Evolutionary conservation across 2,888 invertebrate species (phyloP).

Genomic region (Gisinianus flammeolus): DNA sequence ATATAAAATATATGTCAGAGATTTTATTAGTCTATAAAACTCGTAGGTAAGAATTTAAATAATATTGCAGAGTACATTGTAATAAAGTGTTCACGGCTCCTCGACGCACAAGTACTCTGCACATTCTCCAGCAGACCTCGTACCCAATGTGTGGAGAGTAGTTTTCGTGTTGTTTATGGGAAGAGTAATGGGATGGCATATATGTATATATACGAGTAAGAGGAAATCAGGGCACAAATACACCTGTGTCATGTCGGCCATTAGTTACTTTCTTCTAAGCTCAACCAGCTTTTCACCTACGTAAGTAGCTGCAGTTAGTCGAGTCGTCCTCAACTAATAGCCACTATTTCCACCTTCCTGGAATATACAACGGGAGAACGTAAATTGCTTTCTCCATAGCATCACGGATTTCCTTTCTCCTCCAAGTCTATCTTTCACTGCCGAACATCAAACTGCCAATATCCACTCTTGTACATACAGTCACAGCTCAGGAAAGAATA

Average conservation of each 20-base stretch:
- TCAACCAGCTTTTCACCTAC: conserved; percentile 13
- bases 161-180: conserved; percentile 5
- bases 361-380: not conserved
- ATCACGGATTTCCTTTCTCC: conserved; percentile 30
- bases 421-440: conserved; percentile 24
- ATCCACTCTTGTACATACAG: not conserved
- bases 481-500: not conserved
- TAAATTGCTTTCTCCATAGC: conserved; percentile 33
- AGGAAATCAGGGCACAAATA: conserved; percentile 33
- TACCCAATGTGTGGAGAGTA: too few species aligned
- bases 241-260: conserved; percentile 31
- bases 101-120: not conserved
- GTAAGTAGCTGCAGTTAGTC: conserved; percentile 4
- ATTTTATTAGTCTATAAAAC: too few species aligned
- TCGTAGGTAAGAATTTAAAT: too few species aligned
- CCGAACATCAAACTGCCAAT: conserved; percentile 15
- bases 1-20: too few species aligned
- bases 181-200: conserved; percentile 9
- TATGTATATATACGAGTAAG: not conserved
- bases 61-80: not conserved
- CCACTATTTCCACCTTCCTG: conserved; percentile 30
- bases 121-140: not conserved
- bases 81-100: too few species aligned
- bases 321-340: conserved; percentile 17
- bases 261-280: not conserved